A percentile compares a stretch with the other conserved stretches of the same genome.
phyloP scores from a whole-genome alignment of 2,888 invertebrate genomes.

The Epirrita christyi region DNA sequence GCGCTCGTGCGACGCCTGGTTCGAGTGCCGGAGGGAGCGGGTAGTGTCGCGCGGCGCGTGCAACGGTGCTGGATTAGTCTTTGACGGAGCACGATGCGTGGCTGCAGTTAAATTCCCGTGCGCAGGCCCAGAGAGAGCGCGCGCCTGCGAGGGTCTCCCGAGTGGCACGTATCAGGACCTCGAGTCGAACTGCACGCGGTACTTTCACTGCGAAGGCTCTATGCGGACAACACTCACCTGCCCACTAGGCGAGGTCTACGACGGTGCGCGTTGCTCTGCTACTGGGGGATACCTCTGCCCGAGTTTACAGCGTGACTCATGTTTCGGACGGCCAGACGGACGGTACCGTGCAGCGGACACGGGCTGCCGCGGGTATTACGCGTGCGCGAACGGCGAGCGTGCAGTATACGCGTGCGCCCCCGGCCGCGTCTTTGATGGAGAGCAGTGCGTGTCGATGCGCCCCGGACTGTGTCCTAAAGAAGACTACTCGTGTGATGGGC shows the following conservation, averaged over 20 bases:
- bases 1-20: slow-evolving; percentile 78
- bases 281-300: slow-evolving; percentile 71
- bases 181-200: slow-evolving; percentile 79
- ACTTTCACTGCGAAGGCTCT: slow-evolving; percentile 77
- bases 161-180: slow-evolving; percentile 84
- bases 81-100: slow-evolving; percentile 79
- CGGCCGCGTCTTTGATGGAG: slow-evolving; percentile 83
- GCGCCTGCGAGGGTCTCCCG: slow-evolving; percentile 74
- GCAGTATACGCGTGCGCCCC: slow-evolving; percentile 84
- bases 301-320: slow-evolving; percentile 77
- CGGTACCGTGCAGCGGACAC: slow-evolving; percentile 78
- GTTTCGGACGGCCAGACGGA: slow-evolving; percentile 81
- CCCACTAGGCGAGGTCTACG: slow-evolving; percentile 67
- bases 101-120: slow-evolving; percentile 69
- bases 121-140: slow-evolving; percentile 70
- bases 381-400: slow-evolving; percentile 82
- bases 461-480: slow-evolving; percentile 65
- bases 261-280: slow-evolving; percentile 74
- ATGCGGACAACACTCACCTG: slow-evolving; percentile 71
- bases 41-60: slow-evolving; percentile 76
- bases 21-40: slow-evolving; percentile 76
- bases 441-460: slow-evolving; percentile 73
- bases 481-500: slow-evolving; percentile 76
- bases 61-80: slow-evolving; percentile 70
- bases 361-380: slow-evolving; percentile 85